Base-by-base conservation (phyloP, 1,140 invertebrate genomes). In the Drepana arcuata region DNA sequence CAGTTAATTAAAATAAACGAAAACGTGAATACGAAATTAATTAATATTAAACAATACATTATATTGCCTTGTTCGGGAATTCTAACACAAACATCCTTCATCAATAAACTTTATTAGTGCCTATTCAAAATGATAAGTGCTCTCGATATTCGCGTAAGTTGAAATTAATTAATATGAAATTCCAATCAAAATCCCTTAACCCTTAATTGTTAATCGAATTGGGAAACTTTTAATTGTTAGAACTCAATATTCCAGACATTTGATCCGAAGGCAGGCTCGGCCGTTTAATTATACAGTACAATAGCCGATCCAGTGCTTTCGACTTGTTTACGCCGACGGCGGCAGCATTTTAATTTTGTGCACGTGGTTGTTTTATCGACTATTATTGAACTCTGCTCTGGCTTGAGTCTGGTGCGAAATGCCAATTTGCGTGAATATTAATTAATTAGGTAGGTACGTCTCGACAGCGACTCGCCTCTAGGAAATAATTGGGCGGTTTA, bases 171-270 rank as follows among this genome's bases (percentile, higher is more conserved):
- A 62, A 58, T 58, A 56, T 58, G 54, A 63, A 60, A 57, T 48
- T 56, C 51, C 51, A 63, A 67, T 74, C 62, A 57, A 44, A 53
- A 27, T 16, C 42, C 56, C 54, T 69, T 70, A 64, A 69, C 55
- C 53, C 54, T 62, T 71, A 62, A 74, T 67, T 71, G 58, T 59
- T 66, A 68, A 68, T 73, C 63, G 58, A 62, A 67, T 63, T 44
- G 48, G 41, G 51, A 42, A 70, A 74, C 52, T 72, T 68, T 72
- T 62, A 64, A 70, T 63, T 69, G 67, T 62, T 53, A 60, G 44
- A 42, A 61, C 42, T 60, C 57, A 60, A 71, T 75, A 70, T 70
- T 68, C 53, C 61, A 41, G 41, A 46, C 51, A 35, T 51, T 59
- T 35, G 40, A 37, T 27, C 14, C 42, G 59, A 39, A 40, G 26